Evolutionary conservation across 2,888 invertebrate genomes (phyloP).

Genomic region (Phrixothrix hirtus): DNA sequence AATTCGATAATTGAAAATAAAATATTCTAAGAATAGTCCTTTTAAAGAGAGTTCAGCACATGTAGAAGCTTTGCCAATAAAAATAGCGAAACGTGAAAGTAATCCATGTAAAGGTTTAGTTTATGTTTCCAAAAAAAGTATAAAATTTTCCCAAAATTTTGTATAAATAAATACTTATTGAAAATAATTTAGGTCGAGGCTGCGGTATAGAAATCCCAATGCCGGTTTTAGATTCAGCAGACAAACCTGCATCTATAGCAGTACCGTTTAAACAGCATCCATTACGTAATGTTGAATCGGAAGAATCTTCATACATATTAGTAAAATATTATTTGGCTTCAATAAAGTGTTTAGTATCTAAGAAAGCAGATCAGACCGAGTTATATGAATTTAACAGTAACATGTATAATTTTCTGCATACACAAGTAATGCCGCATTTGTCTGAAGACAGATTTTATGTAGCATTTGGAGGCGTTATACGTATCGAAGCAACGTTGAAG

Average conservation of each 20-base stretch:
- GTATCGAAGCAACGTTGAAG: conserved; percentile 53
- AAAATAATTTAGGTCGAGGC: too few relatives aligned
- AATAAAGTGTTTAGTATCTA: conserved; percentile 55
- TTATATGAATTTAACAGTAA: conserved; percentile 58
- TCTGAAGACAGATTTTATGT: conserved; percentile 65
- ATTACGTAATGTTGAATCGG: conserved; percentile 57
- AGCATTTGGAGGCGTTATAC: conserved; percentile 54
- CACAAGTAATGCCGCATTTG: conserved; percentile 59
- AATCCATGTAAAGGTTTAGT: conserved; percentile 38
- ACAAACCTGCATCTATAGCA: conserved; percentile 62
- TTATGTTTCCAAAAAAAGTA: not conserved
- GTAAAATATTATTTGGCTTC: conserved; percentile 61
- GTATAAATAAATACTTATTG: too few relatives aligned
- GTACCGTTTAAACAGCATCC: conserved; percentile 62
- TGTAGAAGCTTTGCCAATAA: conserved; percentile 6
- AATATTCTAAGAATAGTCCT: not conserved
- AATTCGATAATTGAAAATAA: too few relatives aligned
- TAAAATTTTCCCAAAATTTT: too few relatives aligned
- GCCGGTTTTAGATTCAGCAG: conserved; percentile 64
- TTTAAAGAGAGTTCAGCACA: not conserved
- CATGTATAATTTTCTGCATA: conserved; percentile 61
- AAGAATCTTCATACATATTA: conserved; percentile 56
- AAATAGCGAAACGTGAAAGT: not conserved
- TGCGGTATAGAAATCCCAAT: conserved; percentile 55
- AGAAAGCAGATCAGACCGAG: conserved; percentile 47